Percentiles rank a stretch among this genome's conserved stretches.
Evolutionary conservation across 2,797 vertebrate species (phyloP).

Genomic region (Furcifer pardalis): DNA sequence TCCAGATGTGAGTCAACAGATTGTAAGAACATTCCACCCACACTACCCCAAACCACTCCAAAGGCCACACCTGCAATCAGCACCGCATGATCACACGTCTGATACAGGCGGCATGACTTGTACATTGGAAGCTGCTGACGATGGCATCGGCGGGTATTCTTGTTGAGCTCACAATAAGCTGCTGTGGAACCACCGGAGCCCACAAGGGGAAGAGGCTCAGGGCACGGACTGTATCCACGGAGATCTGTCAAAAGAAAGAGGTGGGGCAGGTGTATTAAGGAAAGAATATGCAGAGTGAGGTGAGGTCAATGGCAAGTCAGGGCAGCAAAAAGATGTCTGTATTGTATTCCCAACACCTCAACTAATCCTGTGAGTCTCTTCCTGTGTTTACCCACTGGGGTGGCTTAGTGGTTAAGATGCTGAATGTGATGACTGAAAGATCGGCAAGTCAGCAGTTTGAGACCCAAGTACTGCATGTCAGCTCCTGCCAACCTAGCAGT

Average conservation of each 20-base stretch:
- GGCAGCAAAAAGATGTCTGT: not conserved
- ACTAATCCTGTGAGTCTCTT: not conserved
- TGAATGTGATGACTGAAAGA: no score
- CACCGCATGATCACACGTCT: slow-evolving; percentile 85
- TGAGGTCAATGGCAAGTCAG: not conserved
- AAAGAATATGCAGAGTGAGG: not conserved
- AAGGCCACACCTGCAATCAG: slow-evolving; percentile 79
- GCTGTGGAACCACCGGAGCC: slow-evolving; percentile 69
- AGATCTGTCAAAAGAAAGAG: slow-evolving; percentile 70
- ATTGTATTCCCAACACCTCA: not conserved
- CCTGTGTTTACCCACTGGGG: no score
- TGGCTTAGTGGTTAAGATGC: no score
- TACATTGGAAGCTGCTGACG: slow-evolving; percentile 80
- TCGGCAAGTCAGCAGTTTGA: no score
- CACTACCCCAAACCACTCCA: not conserved
- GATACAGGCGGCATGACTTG: slow-evolving; percentile 83
- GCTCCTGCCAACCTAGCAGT: no score
- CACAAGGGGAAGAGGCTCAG: slow-evolving; percentile 69
- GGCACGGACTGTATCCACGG: slow-evolving; percentile 78
- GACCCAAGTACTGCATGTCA: no score
- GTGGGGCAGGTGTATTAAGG: not conserved
- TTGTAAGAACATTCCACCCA: no score
- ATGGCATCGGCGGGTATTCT: slow-evolving; percentile 85
- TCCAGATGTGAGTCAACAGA: not conserved
- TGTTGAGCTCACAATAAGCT: slow-evolving; percentile 84